A percentile compares a stretch with the other conserved stretches of the same genome.
Evolutionary conservation across 2,113 vertebrate genomes (phyloP).

Genomic region (Pogonocichla stellata): DNA sequence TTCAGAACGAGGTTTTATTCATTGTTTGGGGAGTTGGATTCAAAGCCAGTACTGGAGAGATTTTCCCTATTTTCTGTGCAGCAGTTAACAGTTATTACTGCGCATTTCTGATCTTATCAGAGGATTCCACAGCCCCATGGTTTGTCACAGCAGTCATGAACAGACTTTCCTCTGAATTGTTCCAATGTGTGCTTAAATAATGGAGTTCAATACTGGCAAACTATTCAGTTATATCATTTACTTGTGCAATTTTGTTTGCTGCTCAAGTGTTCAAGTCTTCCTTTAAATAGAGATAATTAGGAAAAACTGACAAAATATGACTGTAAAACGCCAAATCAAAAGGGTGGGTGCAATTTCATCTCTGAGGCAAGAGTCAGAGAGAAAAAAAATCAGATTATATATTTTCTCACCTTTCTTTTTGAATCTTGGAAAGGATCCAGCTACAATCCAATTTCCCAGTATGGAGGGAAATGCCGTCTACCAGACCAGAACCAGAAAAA

Average conservation of each 20-base stretch:
- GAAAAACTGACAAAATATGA: neutral
- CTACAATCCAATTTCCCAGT: slow-evolving; percentile 8
- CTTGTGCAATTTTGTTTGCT: neutral
- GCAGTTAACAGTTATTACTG: slow-evolving; percentile 9
- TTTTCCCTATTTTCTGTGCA: neutral
- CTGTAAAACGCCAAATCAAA: neutral
- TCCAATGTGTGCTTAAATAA: neutral
- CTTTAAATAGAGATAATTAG: neutral
- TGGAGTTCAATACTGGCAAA: neutral
- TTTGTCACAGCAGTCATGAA: neutral
- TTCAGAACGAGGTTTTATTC: neutral
- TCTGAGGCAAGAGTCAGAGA: neutral
- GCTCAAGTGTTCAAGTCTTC: neutral
- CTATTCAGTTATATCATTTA: neutral
- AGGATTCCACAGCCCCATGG: neutral
- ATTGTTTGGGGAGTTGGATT: neutral
- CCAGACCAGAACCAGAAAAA: neutral
- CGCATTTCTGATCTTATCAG: neutral
- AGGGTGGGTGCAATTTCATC: neutral
- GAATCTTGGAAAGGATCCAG: neutral
- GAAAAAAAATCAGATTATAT: neutral
- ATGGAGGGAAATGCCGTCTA: neutral
- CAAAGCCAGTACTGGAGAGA: neutral
- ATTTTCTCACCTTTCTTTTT: neutral
- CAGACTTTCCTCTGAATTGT: neutral